A percentile compares a stretch with the other conserved stretches of the same genome.
Conservation (phyloP, 1,140 invertebrate species). For the Drosophila orena region DNA sequence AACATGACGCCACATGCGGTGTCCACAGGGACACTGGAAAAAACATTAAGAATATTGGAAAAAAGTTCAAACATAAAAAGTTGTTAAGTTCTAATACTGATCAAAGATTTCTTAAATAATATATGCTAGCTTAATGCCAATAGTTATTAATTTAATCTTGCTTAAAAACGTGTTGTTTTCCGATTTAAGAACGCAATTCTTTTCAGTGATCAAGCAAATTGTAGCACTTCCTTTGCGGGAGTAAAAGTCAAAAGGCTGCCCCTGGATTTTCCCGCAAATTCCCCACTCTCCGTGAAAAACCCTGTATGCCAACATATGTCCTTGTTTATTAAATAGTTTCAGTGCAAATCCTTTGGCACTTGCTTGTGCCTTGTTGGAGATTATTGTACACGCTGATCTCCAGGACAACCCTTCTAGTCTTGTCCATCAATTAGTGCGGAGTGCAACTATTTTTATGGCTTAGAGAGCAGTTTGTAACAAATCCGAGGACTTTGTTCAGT, state of each 20-base stretch:
- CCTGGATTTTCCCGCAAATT: not conserved
- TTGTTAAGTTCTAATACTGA: not conserved
- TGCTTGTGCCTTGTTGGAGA: constrained; percentile 28
- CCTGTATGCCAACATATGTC: constrained; percentile 23
- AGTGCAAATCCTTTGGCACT: constrained; percentile 34
- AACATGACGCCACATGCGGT: constrained; percentile 40
- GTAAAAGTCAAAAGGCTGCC: constrained; percentile 16
- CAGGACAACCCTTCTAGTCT: constrained; percentile 36
- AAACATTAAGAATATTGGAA: not conserved
- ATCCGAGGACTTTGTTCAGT: constrained; percentile 39
- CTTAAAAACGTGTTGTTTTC: too few relatives aligned
- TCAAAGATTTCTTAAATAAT: not conserved
- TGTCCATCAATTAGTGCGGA: constrained; percentile 48
- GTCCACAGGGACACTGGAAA: constrained; percentile 10
- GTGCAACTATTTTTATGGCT: constrained; percentile 47
- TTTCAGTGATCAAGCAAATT: not conserved
- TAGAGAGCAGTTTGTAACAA: constrained; percentile 40
- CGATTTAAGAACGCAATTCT: too few relatives aligned
- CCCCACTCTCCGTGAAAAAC: not conserved
- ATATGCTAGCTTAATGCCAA: too few relatives aligned
- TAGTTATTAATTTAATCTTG: too few relatives aligned
- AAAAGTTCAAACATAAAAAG: not conserved
- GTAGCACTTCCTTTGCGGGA: not conserved
- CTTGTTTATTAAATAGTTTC: constrained; percentile 44
- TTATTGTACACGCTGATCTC: constrained; percentile 28